A percentile compares a stretch with the other conserved stretches of the same genome.
Evolutionary conservation across 2,888 invertebrate genomes (phyloP).

Genomic region (Chironomus tentans): DNA sequence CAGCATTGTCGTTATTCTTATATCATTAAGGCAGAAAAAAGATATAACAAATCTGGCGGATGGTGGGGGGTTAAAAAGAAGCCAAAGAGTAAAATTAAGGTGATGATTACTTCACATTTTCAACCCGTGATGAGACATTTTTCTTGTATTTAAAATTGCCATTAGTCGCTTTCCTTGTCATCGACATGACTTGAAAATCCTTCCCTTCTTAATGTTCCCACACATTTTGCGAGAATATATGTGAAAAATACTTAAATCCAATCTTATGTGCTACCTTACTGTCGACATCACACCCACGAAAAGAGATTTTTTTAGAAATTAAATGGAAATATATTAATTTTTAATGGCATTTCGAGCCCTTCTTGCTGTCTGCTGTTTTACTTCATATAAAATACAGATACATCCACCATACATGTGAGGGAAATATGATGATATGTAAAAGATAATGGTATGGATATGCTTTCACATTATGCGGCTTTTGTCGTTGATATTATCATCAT

Average conservation of each 20-base stretch:
- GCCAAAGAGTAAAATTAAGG: not conserved
- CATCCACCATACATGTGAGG: not conserved
- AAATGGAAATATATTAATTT: not conserved
- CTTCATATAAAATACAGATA: not conserved
- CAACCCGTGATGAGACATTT: not conserved
- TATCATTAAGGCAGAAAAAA: not conserved
- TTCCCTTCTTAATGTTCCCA: not conserved
- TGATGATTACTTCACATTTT: not conserved
- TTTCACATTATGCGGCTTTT: not conserved
- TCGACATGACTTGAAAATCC: not conserved
- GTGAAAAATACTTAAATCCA: not conserved
- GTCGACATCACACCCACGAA: not conserved
- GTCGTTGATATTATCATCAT: not conserved
- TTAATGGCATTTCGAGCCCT: not conserved
- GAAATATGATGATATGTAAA: no score
- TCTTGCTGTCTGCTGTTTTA: not conserved
- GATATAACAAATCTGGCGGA: not conserved
- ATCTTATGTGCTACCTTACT: no score
- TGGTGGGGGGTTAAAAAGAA: no score
- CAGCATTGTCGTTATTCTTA: not conserved
- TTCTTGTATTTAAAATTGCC: not conserved
- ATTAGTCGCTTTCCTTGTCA: not conserved
- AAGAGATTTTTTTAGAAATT: not conserved
- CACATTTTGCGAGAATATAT: not conserved
- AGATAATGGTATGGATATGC: not conserved